Conservation (phyloP, 2,888 invertebrate genomes). For the Endomychus coccineus region DNA sequence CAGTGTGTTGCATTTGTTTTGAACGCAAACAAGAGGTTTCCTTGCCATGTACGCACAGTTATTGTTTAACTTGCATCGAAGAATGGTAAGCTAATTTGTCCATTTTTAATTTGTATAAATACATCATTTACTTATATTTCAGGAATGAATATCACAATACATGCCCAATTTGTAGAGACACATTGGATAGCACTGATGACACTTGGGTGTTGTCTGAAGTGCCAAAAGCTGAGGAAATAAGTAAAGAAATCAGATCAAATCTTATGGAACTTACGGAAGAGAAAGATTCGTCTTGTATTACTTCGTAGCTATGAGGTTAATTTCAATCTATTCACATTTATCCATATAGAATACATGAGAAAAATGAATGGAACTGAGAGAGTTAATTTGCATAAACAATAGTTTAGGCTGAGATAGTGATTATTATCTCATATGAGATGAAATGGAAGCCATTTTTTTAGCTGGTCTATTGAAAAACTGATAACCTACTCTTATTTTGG, state of each 20-base stretch:
- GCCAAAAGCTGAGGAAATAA: conserved; percentile 53
- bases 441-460: no score
- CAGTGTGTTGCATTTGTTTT: conserved; percentile 66
- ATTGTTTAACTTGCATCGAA: conserved; percentile 63
- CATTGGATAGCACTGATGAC: conserved; percentile 55
- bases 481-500: no score
- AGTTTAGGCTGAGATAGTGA: no score
- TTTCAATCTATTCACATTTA: no score
- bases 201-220: conserved; percentile 58
- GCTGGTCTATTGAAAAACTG: no score
- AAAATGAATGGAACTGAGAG: no score
- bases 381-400: no score
- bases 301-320: conserved; percentile 4
- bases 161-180: conserved; percentile 62
- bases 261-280: conserved; percentile 39
- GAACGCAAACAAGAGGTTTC: conserved; percentile 61
- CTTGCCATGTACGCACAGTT: conserved; percentile 63
- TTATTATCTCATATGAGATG: no score
- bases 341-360: no score
- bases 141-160: conserved; percentile 64
- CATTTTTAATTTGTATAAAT: not conserved
- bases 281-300: conserved; percentile 4
- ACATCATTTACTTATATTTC: conserved; percentile 24
- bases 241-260: conserved; percentile 46
- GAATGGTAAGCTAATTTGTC: conserved; percentile 52